phyloP scores from a whole-genome alignment of 1,140 invertebrate genomes.

The Protaetia brevitarsis region DNA sequence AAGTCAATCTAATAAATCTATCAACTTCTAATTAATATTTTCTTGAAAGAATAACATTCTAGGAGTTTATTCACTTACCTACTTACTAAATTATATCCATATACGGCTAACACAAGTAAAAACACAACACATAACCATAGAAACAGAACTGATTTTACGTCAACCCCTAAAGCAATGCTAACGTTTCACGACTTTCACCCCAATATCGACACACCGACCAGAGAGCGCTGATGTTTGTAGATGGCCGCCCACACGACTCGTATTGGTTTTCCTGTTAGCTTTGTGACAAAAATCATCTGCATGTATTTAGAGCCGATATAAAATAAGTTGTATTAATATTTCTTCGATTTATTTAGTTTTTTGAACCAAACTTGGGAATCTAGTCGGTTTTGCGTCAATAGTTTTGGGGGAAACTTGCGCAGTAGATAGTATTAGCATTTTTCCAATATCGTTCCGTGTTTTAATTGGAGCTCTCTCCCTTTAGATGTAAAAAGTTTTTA shows the following conservation, averaged over 20 bases:
- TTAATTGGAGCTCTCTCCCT: neutral
- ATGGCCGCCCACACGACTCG: neutral
- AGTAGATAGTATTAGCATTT: neutral
- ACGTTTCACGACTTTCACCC: neutral
- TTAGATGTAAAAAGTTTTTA: too few relatives aligned
- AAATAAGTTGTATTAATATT: neutral
- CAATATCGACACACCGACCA: neutral
- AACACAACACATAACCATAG: constrained; percentile 1
- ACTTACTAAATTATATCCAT: constrained; percentile 4
- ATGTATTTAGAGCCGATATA: neutral
- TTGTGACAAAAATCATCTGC: neutral
- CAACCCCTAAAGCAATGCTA: neutral
- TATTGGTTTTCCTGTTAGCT: too few relatives aligned
- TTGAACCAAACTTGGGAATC: neutral
- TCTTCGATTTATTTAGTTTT: neutral
- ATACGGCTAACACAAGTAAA: neutral
- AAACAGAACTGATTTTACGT: neutral
- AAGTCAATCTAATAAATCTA: too few relatives aligned
- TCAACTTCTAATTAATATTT: neutral
- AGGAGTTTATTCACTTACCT: neutral
- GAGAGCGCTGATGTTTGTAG: neutral
- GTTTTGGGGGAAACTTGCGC: neutral
- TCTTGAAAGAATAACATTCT: too few relatives aligned
- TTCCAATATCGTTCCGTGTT: neutral
- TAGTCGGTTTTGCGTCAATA: neutral